A percentile compares a stretch with the other conserved stretches of the same genome.
Evolutionary conservation across 2,113 vertebrate species (phyloP).

Genomic region (Chaenogobius annularis): DNA sequence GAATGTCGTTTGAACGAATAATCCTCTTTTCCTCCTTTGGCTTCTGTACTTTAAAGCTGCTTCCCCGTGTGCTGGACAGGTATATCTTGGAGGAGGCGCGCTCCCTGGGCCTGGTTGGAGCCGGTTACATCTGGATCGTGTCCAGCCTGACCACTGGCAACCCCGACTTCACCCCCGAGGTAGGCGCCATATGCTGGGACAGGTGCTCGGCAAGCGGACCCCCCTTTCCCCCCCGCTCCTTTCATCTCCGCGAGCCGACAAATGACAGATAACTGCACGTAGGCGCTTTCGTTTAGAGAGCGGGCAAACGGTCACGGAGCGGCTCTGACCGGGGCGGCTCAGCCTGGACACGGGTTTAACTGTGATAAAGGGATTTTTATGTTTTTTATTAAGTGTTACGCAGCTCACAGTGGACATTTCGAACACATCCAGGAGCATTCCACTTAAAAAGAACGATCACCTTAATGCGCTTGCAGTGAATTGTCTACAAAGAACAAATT

Average conservation of each 20-base stretch:
- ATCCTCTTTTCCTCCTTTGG: too few species aligned
- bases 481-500: too few species aligned
- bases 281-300: neutral
- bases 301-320: too few species aligned
- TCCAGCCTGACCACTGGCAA: conserved; percentile 93
- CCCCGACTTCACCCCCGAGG: conserved; percentile 88
- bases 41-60: neutral
- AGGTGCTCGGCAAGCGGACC: conserved; percentile 36
- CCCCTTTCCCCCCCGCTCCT: conserved; percentile 12
- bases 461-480: too few species aligned
- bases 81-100: conserved; percentile 92
- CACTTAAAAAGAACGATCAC: neutral
- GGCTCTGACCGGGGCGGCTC: neutral
- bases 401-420: neutral
- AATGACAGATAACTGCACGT: neutral
- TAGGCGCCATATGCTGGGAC: conserved; percentile 40
- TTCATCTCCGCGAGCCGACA: neutral
- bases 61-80: conserved; percentile 38
- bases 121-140: conserved; percentile 97
- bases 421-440: neutral
- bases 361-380: too few species aligned
- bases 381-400: neutral
- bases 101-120: conserved; percentile 91
- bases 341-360: too few species aligned
- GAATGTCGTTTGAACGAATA: too few species aligned